Percentiles rank a stretch among this genome's conserved stretches.
phyloP scores from a whole-genome alignment of 2,888 invertebrate species.

The Cataglyphis altisquamis region DNA sequence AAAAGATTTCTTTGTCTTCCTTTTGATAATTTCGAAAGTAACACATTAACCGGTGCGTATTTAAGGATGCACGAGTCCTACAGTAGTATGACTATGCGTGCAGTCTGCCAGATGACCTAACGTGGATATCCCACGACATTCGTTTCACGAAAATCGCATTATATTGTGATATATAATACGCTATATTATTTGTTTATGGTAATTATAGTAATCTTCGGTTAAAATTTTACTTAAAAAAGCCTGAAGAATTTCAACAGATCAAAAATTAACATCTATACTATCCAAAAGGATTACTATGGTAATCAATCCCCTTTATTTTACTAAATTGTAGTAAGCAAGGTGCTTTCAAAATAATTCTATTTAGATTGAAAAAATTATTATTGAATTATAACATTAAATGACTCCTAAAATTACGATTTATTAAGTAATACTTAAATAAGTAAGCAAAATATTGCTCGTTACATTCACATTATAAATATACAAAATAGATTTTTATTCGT shows the following conservation, averaged over 20 bases:
- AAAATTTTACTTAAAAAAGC: not conserved
- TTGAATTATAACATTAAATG: not conserved
- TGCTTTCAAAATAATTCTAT: not conserved
- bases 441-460: not conserved
- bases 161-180: not conserved
- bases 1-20: not conserved
- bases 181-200: not conserved
- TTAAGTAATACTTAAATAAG: not conserved
- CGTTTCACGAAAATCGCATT: not conserved
- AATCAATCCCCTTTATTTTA: not conserved
- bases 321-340: not conserved
- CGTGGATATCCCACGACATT: not conserved
- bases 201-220: not conserved
- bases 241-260: not conserved
- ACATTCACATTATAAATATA: not conserved
- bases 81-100: slow-evolving; percentile 31
- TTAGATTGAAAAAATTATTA: not conserved
- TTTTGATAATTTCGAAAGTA: not conserved
- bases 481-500: not conserved
- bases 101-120: not conserved
- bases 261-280: not conserved
- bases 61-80: not conserved
- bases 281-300: not conserved
- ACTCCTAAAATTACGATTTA: not conserved
- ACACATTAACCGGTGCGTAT: not conserved